phyloP scores from a whole-genome alignment of 2,888 invertebrate genomes.

The Pristionchus mayeri region DNA sequence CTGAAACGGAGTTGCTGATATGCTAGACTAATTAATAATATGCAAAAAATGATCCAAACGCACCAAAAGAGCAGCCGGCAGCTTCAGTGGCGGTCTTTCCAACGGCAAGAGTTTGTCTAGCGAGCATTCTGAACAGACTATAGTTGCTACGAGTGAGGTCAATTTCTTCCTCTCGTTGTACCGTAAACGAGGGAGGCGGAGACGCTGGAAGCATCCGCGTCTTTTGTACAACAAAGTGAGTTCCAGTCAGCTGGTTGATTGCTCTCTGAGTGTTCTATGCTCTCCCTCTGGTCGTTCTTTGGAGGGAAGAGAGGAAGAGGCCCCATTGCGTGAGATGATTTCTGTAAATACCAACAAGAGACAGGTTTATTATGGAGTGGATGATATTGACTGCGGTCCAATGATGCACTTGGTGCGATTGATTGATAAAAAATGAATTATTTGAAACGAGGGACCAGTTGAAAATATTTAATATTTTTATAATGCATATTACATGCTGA shows the following conservation, averaged over 20 bases:
- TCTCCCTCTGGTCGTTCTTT: neutral
- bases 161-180: neutral
- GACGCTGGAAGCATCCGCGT: neutral
- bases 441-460: no score
- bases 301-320: neutral
- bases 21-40: neutral
- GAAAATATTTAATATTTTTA: no score
- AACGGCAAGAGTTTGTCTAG: neutral
- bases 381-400: no score
- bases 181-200: neutral
- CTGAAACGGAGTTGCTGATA: constrained; percentile 63
- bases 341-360: no score
- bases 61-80: constrained; percentile 11
- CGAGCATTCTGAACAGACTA: neutral
- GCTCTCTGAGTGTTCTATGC: constrained; percentile 34
- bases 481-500: no score
- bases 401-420: no score
- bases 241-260: constrained; percentile 6
- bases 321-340: constrained; percentile 29
- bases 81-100: constrained; percentile 10
- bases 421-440: no score
- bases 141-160: neutral
- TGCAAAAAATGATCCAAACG: neutral
- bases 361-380: no score
- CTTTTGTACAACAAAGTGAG: neutral